These are phyloP conservation scores for Epirrita christyi DNA, from an alignment of 2,888 invertebrate genomes.

Conservation along the genomic window DNA sequence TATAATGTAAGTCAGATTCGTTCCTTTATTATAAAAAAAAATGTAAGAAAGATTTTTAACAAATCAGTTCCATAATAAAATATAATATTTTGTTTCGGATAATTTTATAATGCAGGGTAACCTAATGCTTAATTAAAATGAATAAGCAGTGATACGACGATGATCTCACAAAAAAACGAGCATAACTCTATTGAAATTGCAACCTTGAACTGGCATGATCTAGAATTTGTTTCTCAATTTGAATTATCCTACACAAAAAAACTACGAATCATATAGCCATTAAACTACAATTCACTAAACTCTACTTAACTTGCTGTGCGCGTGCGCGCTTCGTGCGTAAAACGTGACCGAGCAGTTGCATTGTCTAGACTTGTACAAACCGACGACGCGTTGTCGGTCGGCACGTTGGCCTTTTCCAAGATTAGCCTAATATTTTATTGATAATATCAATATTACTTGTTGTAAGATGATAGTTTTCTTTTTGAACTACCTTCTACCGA, in stretches of 20 bases:
- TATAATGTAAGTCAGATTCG: too few species aligned
- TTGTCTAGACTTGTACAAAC: constrained; percentile 15
- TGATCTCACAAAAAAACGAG: too few species aligned
- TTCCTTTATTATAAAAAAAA: too few species aligned
- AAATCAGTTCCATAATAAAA: too few species aligned
- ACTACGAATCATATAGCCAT: constrained; percentile 59
- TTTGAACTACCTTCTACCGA: too few species aligned
- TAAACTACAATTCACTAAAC: constrained; percentile 61
- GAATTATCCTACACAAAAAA: constrained; percentile 20
- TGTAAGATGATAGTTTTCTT: background rate
- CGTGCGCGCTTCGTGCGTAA: constrained; percentile 69
- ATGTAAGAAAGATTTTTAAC: too few species aligned
- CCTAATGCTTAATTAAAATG: too few species aligned
- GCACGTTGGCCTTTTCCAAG: constrained; percentile 1
- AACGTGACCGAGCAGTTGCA: constrained; percentile 62
- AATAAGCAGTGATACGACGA: too few species aligned
- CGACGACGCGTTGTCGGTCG: background rate
- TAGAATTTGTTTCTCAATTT: background rate
- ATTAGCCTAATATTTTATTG: too few species aligned
- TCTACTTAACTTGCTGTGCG: constrained; percentile 70
- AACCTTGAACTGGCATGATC: constrained; percentile 13
- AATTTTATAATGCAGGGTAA: too few species aligned
- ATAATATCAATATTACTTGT: background rate
- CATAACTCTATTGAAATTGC: too few species aligned
- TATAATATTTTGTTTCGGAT: too few species aligned